Conservation (phyloP, 2,888 invertebrate genomes). For the Capitulum mitella region DNA sequence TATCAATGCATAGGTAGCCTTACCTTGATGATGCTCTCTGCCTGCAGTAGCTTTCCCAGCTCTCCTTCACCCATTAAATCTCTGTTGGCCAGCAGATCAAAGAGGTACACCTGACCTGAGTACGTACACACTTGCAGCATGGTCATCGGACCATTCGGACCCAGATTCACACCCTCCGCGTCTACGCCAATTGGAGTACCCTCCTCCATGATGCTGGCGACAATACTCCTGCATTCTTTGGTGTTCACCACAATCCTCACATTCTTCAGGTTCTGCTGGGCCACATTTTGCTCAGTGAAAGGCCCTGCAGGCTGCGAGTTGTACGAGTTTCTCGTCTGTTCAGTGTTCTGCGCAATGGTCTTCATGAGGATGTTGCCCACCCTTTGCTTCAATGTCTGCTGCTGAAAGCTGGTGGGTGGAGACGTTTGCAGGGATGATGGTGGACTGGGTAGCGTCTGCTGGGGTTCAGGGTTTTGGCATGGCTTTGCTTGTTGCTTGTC, state of each 20-base stretch:
- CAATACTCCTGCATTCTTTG: conserved; percentile 67
- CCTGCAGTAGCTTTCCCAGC: conserved; percentile 69
- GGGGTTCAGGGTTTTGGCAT: background rate
- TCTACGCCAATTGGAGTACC: conserved; percentile 64
- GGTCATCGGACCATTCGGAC: conserved; percentile 78
- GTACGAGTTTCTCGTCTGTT: background rate
- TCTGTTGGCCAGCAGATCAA: conserved; percentile 79
- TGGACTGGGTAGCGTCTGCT: background rate
- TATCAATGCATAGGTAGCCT: too few species aligned
- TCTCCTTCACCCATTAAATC: conserved; percentile 69
- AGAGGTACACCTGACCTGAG: conserved; percentile 73
- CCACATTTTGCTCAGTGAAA: conserved; percentile 28
- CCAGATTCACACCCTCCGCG: conserved; percentile 87
- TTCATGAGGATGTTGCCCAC: conserved; percentile 81
- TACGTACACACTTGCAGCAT: conserved; percentile 65
- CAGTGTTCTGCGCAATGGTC: conserved; percentile 74
- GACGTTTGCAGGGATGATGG: background rate
- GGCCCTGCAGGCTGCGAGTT: background rate
- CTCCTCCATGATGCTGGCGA: conserved; percentile 42
- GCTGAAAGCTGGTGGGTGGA: conserved; percentile 43
- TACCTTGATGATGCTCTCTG: conserved; percentile 71
- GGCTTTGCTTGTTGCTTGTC: conserved; percentile 22
- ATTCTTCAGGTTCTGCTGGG: conserved; percentile 56
- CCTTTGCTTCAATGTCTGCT: conserved; percentile 76
- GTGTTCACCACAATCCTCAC: conserved; percentile 71